phyloP scores from a whole-genome alignment of 1,140 invertebrate genomes.

The Bombus ignitus region DNA sequence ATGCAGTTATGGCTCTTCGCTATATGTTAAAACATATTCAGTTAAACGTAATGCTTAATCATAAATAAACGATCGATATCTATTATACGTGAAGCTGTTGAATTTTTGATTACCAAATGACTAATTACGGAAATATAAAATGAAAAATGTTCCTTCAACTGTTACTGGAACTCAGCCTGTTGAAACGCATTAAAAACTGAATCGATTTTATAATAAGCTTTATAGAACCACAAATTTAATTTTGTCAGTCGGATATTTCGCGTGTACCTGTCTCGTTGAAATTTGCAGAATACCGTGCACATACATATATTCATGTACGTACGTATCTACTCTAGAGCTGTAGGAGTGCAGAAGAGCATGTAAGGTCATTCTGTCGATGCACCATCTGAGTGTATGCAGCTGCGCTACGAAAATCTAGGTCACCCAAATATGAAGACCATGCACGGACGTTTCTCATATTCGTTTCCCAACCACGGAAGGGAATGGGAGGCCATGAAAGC shows the following conservation, averaged over 20 bases:
- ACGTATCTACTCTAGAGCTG: slow-evolving; percentile 13
- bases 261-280: slow-evolving; percentile 1
- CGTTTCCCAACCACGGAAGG: slow-evolving; percentile 22
- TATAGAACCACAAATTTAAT: not conserved
- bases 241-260: not conserved
- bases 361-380: slow-evolving; percentile 11
- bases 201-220: not conserved
- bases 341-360: slow-evolving; percentile 12
- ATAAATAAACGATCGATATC: too few relatives aligned
- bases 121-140: not conserved
- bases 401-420: slow-evolving; percentile 54
- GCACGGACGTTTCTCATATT: slow-evolving; percentile 29
- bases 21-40: too few relatives aligned
- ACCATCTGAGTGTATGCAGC: slow-evolving; percentile 18
- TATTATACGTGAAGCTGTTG: not conserved
- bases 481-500: not conserved
- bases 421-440: slow-evolving; percentile 50
- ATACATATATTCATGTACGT: not conserved
- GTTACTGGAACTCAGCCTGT: too few relatives aligned
- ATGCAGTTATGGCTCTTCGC: not conserved
- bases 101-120: not conserved
- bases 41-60: too few relatives aligned
- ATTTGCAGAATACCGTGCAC: not conserved
- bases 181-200: not conserved
- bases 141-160: not conserved